A percentile compares a stretch with the other conserved stretches of the same genome.
phyloP scores from a whole-genome alignment of 2,888 invertebrate species.

The Cephus pulcher region DNA sequence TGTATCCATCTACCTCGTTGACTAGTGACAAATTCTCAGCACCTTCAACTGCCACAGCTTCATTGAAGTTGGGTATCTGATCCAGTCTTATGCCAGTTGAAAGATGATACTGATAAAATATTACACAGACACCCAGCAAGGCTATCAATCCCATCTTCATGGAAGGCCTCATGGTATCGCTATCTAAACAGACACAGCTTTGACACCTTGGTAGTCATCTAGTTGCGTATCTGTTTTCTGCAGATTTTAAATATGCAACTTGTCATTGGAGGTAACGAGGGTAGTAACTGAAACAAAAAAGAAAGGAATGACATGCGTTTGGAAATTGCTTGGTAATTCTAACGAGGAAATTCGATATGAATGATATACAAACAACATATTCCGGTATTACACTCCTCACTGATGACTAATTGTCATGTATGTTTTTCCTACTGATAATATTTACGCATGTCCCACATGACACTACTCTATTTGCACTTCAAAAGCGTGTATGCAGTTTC shows the following conservation, averaged over 20 bases:
- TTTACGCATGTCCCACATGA: background rate
- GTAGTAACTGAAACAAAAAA: background rate
- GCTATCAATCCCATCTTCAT: constrained; percentile 76
- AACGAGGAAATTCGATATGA: background rate
- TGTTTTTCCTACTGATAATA: background rate
- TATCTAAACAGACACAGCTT: constrained; percentile 30
- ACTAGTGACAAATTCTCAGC: constrained; percentile 43
- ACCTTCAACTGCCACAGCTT: constrained; percentile 42
- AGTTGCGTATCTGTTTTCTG: background rate
- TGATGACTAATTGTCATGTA: background rate
- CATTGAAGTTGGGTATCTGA: constrained; percentile 50
- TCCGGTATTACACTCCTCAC: background rate
- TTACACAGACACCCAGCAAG: constrained; percentile 73
- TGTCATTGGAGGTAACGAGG: background rate
- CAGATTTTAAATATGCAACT: background rate
- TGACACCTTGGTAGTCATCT: background rate
- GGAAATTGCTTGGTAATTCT: background rate
- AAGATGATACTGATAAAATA: constrained; percentile 75
- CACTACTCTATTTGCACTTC: background rate
- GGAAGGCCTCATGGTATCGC: constrained; percentile 68
- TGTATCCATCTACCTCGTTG: constrained; percentile 43
- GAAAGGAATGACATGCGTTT: background rate
- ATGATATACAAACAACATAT: background rate
- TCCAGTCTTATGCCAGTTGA: constrained; percentile 66
- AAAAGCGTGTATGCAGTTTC: background rate